These are phyloP conservation scores for Anser brachyrhynchus DNA, from an alignment of 2,113 vertebrate species.

Conservation along the genomic window DNA sequence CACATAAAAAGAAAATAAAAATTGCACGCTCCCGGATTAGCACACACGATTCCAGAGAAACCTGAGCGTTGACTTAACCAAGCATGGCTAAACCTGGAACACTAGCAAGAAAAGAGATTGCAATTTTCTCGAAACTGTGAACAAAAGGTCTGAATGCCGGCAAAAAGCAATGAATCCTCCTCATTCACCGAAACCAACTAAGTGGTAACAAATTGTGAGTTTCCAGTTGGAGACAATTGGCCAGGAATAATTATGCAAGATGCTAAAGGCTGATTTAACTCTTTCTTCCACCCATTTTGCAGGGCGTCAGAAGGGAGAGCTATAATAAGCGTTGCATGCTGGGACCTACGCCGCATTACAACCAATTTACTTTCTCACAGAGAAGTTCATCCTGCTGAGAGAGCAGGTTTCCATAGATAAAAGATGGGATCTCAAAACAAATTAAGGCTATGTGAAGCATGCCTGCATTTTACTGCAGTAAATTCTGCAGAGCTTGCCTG, in stretches of 20 bases:
- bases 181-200: constrained; percentile 60
- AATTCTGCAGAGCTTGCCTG: constrained; percentile 23
- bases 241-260: not conserved
- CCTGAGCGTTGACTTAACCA: constrained; percentile 18
- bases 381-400: constrained; percentile 51
- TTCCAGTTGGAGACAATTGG: constrained; percentile 38
- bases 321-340: not conserved
- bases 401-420: constrained; percentile 54
- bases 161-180: constrained; percentile 57
- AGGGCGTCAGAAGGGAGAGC: not conserved
- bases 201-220: constrained; percentile 65
- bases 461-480: constrained; percentile 12
- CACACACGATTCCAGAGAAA: not conserved
- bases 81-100: constrained; percentile 72
- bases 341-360: not conserved
- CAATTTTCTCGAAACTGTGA: constrained; percentile 38
- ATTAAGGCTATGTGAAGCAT: constrained; percentile 37
- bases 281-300: not conserved
- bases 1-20: not conserved
- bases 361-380: constrained; percentile 39
- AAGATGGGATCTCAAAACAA: constrained; percentile 50
- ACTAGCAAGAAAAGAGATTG: constrained; percentile 62
- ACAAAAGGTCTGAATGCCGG: not conserved
- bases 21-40: not conserved
- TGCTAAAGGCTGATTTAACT: constrained; percentile 32